A percentile compares a stretch with the other conserved stretches of the same genome.
Evolutionary conservation across 2,888 invertebrate species (phyloP).

Genomic region (Sesia bembeciformis): DNA sequence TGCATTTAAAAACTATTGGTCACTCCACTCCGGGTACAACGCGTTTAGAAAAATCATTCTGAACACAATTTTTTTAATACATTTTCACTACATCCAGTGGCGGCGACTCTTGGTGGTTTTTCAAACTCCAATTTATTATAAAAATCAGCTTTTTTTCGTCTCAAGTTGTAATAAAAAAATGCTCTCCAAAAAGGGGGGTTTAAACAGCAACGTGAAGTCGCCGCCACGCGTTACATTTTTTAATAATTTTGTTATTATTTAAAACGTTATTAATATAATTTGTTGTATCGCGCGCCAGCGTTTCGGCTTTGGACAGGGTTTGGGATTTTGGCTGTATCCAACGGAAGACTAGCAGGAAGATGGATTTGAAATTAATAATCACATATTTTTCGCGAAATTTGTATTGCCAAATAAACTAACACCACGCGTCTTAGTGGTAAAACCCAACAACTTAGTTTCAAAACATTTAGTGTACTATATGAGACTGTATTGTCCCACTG

Average conservation of each 20-base stretch:
- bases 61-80: constrained; percentile 58
- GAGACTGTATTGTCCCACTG: no score
- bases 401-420: no score
- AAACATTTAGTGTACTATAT: no score
- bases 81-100: constrained; percentile 62
- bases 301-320: constrained; percentile 33
- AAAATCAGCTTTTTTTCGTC: constrained; percentile 39
- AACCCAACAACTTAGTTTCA: no score
- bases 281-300: constrained; percentile 59
- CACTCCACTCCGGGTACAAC: constrained; percentile 55
- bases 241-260: constrained; percentile 68
- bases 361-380: constrained; percentile 10
- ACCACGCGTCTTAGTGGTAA: no score
- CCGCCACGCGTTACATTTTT: constrained; percentile 62
- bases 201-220: constrained; percentile 28
- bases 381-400: no score
- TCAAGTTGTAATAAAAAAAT: constrained; percentile 33
- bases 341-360: constrained; percentile 65
- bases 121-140: constrained; percentile 39
- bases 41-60: constrained; percentile 41
- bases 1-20: constrained; percentile 20
- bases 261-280: constrained; percentile 73
- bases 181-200: constrained; percentile 37
- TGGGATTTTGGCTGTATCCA: constrained; percentile 34
- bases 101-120: constrained; percentile 23